Evolutionary conservation across 92 coral and sea anemone genomes (phyloP).

Genomic region (Plumapathes pennacea): DNA sequence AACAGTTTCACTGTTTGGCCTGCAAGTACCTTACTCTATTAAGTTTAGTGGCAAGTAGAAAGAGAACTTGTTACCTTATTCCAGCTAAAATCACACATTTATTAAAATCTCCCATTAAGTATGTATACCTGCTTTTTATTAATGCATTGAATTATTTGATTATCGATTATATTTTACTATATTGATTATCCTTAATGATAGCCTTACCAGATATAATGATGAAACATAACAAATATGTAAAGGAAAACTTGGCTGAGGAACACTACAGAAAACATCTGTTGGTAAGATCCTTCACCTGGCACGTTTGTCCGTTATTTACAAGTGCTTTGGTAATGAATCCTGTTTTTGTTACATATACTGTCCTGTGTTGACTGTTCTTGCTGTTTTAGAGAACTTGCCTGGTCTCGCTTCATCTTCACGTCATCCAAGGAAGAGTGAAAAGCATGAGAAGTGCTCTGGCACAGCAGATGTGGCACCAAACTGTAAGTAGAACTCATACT

Average conservation of each 20-base stretch:
- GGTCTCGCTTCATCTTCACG: conserved; percentile 50
- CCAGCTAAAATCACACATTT: too few relatives aligned
- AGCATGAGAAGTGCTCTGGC: conserved; percentile 58
- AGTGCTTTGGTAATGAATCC: not conserved
- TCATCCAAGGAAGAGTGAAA: conserved; percentile 54
- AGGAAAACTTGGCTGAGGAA: conserved; percentile 22
- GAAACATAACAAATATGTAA: conserved; percentile 38
- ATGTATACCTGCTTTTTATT: too few relatives aligned
- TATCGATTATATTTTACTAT: not conserved
- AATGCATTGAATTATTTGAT: not conserved
- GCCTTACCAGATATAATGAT: conserved; percentile 23
- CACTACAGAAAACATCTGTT: conserved; percentile 46
- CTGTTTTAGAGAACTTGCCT: conserved; percentile 43
- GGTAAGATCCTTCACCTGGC: conserved; percentile 24
- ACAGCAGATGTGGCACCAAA: conserved; percentile 43
- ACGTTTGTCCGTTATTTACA: not conserved
- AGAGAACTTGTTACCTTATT: too few relatives aligned
- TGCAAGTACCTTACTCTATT: too few relatives aligned
- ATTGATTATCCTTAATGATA: not conserved
- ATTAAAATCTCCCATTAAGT: too few relatives aligned
- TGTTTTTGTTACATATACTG: not conserved
- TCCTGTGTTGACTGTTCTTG: not conserved
- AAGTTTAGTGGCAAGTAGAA: too few relatives aligned
- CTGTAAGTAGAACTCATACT: conserved; percentile 43
- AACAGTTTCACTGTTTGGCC: too few relatives aligned